phyloP scores from a whole-genome alignment of 2,888 invertebrate genomes.

The Acanthosepion pharaonis region DNA sequence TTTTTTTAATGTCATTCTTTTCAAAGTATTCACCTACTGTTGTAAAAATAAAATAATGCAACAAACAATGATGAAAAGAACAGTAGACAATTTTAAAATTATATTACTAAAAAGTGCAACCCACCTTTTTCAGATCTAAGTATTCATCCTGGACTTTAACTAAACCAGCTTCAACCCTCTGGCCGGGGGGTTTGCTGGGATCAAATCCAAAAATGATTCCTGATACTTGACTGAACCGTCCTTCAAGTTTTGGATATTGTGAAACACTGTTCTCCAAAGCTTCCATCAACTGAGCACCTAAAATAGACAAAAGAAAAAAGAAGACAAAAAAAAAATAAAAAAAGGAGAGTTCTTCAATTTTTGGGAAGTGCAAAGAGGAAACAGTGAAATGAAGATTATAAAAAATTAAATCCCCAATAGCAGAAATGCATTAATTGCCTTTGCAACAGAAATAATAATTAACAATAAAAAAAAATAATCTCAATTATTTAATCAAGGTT shows the following conservation, averaged over 20 bases:
- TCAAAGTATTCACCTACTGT: neutral
- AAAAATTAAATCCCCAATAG: no score
- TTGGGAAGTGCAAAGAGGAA: no score
- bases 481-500: no score
- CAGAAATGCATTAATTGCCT: no score
- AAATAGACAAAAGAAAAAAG: neutral
- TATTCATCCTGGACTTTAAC: conserved; percentile 90
- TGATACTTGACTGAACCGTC: conserved; percentile 90
- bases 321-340: no score
- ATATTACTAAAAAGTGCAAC: neutral
- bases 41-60: no score
- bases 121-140: conserved; percentile 79
- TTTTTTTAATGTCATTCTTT: neutral
- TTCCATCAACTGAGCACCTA: conserved; percentile 81
- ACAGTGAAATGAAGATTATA: no score
- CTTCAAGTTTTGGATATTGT: conserved; percentile 89
- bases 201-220: conserved; percentile 76
- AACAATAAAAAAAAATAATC: no score
- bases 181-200: conserved; percentile 80
- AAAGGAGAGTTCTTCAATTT: no score
- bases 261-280: conserved; percentile 89
- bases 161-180: conserved; percentile 81
- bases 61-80: neutral
- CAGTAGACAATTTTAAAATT: neutral
- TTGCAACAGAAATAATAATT: no score